Evolutionary conservation across 2,888 invertebrate species (phyloP), one percentile per base, ranked within the genome.

Genomic region (Ormyrus pomaceus): DNA sequence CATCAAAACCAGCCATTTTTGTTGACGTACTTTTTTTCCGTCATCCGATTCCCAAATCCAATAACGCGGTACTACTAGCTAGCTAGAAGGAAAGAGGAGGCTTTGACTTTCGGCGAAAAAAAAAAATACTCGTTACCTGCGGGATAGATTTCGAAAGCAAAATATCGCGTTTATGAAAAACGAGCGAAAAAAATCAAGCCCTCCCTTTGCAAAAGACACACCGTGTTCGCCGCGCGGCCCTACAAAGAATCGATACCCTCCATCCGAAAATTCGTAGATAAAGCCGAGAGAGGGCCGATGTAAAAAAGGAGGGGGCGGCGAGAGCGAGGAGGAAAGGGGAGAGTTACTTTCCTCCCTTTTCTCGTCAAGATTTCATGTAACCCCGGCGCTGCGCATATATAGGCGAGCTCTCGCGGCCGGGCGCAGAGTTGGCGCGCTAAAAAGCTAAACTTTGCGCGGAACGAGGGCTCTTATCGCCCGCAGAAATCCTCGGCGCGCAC

Each of bases 371-470:
- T 79, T 73, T 70, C 51, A 48, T 64, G 74, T 51, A 74, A 75
- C 70, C 70, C 56, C 65, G 34, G 34, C 34, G 34, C 34, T 34
- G 34, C 0, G 34, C 34, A 34, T 19, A n/a, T 7, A 46, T 64
- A 55, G 45, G 46, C 11, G 6, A 9, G 45, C 19, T 50, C 51
- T 51, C 13, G 53, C 50, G 13, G 19, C 0, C 51, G 9, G 11
- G 6, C 56, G n/a, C 13, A 50, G 11, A 71, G 55, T 59, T 64
- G 3, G 53, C 48, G 62, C 69, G 62, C 11, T 74, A 64, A 59
- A 65, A 69, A 69, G 69, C 64, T 74, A 74, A 79, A 75, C 61
- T 79, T 79, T 70, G 62, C 74, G 51, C 68, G 74, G 69, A 74
- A 69, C 64, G 65, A 75, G 74, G 62, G 58, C 74, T 74, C 77